phyloP scores from a whole-genome alignment of 2,797 vertebrate species.

The Chelon labrosus region DNA sequence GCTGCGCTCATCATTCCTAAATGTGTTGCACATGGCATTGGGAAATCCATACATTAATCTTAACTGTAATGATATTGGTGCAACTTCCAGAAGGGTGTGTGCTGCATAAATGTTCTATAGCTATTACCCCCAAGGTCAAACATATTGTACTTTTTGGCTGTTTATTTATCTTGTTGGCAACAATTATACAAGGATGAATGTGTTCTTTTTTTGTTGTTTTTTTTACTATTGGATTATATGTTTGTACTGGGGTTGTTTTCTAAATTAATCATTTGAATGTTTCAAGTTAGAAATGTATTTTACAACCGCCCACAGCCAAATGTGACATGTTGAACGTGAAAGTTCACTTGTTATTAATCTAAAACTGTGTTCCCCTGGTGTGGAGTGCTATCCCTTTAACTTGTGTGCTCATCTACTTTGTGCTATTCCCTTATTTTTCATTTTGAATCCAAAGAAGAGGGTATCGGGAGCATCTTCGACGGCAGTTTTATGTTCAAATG shows the following conservation, averaged over 20 bases:
- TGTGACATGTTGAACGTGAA: not conserved
- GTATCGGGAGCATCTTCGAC: constrained; percentile 6
- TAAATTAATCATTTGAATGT: not conserved
- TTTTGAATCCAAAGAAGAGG: constrained; percentile 4
- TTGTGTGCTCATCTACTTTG: constrained; percentile 1
- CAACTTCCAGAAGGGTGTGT: constrained; percentile 45
- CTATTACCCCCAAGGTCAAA: constrained; percentile 62
- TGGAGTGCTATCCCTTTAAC: constrained; percentile 1
- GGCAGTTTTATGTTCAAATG: constrained; percentile 35
- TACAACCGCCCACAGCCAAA: not conserved
- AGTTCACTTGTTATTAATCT: not conserved
- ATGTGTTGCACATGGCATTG: constrained; percentile 63
- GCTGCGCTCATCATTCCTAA: constrained; percentile 64
- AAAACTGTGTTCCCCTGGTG: constrained; percentile 6
- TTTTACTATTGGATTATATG: not conserved
- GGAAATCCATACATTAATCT: constrained; percentile 68
- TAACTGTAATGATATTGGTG: constrained; percentile 58
- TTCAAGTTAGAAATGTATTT: not conserved
- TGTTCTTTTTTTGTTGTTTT: constrained; percentile 19
- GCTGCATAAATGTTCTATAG: constrained; percentile 64
- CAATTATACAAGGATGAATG: constrained; percentile 28
- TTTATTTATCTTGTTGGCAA: constrained; percentile 57
- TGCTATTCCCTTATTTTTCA: not conserved
- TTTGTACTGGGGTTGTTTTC: constrained; percentile 1
- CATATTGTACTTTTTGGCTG: constrained; percentile 43